phyloP scores from a whole-genome alignment of 1,140 invertebrate species.

The Wasmannia auropunctata region DNA sequence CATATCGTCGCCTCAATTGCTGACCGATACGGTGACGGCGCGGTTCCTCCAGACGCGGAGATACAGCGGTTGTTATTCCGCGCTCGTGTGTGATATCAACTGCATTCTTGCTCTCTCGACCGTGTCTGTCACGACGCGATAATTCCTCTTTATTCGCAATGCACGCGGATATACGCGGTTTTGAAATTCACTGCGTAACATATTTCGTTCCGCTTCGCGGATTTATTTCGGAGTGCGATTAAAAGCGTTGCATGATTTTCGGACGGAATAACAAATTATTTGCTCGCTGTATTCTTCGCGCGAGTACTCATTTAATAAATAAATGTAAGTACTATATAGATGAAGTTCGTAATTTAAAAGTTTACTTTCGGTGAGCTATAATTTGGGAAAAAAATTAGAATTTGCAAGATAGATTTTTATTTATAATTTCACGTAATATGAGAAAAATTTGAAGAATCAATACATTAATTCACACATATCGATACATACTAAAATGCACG shows the following conservation, averaged over 20 bases:
- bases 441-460: background rate
- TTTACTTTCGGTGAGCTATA: background rate
- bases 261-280: background rate
- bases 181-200: background rate
- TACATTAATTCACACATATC: background rate
- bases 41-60: background rate
- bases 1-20: background rate
- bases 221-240: background rate
- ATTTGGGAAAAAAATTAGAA: background rate
- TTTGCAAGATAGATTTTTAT: background rate
- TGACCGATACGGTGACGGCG: background rate
- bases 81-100: background rate
- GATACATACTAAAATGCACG: background rate
- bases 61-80: background rate
- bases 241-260: background rate
- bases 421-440: background rate
- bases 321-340: background rate
- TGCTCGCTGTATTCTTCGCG: background rate
- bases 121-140: background rate
- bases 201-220: background rate
- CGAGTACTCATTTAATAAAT: background rate
- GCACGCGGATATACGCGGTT: background rate
- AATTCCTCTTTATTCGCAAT: background rate
- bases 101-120: background rate
- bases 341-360: background rate